phyloP scores from a whole-genome alignment of 2,113 vertebrate species.

The Triplophysa dalaica region DNA sequence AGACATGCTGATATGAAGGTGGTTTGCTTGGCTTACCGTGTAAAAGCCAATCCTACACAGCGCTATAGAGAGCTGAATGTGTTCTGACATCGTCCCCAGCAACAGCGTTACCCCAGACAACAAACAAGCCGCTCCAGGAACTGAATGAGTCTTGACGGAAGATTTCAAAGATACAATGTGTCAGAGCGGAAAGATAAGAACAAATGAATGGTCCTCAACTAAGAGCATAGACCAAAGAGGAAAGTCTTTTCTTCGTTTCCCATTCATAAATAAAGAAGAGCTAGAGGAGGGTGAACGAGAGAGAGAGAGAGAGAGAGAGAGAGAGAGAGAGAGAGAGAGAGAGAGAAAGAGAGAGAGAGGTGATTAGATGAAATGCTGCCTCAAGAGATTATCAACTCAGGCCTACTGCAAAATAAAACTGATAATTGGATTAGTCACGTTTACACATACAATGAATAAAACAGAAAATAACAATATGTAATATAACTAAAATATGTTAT shows the following conservation, averaged over 20 bases:
- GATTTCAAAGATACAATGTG: constrained; percentile 51
- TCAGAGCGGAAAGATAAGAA: constrained; percentile 44
- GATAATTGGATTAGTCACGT: constrained; percentile 76
- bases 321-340: constrained; percentile 36
- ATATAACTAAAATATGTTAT: neutral
- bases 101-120: constrained; percentile 76
- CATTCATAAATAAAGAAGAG: constrained; percentile 39
- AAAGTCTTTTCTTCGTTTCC: constrained; percentile 49
- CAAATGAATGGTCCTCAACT: constrained; percentile 56
- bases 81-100: constrained; percentile 84
- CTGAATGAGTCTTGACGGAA: constrained; percentile 61
- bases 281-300: constrained; percentile 2
- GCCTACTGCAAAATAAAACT: constrained; percentile 68
- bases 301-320: constrained; percentile 1
- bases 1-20: neutral
- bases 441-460: constrained; percentile 64
- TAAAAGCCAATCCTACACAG: constrained; percentile 91
- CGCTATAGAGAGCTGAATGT: constrained; percentile 86
- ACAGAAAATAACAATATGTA: neutral
- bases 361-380: constrained; percentile 61
- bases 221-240: constrained; percentile 28
- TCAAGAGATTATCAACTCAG: constrained; percentile 68
- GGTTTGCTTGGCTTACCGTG: constrained; percentile 77
- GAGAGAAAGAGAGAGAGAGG: constrained; percentile 27
- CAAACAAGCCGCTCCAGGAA: constrained; percentile 69